Evolutionary conservation across 2,113 vertebrate genomes (phyloP).

Genomic region (Saiga tatarica): DNA sequence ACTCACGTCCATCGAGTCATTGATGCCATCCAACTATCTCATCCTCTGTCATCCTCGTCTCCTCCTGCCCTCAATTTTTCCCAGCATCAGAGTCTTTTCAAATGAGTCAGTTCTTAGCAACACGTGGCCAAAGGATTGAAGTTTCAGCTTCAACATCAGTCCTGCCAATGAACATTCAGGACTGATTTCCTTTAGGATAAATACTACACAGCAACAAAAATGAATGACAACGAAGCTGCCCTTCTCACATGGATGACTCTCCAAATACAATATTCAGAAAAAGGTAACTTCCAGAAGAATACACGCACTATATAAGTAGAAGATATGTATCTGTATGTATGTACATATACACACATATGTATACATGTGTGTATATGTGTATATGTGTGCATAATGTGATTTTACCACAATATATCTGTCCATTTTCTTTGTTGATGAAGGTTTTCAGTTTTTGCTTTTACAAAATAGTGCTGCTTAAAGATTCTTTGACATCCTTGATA

Average conservation of each 20-base stretch:
- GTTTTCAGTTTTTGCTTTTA: not conserved
- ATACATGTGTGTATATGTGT: not conserved
- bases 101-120: not conserved
- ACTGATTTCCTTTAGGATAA: not conserved
- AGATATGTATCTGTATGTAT: not conserved
- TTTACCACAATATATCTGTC: not conserved
- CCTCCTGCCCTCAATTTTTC: not conserved
- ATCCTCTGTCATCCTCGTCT: not conserved
- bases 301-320: not conserved
- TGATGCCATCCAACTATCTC: not conserved
- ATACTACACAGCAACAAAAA: not conserved
- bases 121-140: not conserved
- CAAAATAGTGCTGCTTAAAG: not conserved
- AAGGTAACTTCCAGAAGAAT: not conserved
- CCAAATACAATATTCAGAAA: not conserved
- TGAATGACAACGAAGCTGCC: not conserved
- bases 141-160: not conserved
- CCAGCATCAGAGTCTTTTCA: not conserved
- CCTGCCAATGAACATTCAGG: not conserved
- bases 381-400: rapidly evolving
- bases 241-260: not conserved
- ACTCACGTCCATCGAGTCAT: not conserved
- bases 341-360: rapidly evolving
- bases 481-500: not conserved
- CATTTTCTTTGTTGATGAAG: not conserved